phyloP scores from a whole-genome alignment of 1,140 invertebrate genomes.

The Ceratitis capitata region DNA sequence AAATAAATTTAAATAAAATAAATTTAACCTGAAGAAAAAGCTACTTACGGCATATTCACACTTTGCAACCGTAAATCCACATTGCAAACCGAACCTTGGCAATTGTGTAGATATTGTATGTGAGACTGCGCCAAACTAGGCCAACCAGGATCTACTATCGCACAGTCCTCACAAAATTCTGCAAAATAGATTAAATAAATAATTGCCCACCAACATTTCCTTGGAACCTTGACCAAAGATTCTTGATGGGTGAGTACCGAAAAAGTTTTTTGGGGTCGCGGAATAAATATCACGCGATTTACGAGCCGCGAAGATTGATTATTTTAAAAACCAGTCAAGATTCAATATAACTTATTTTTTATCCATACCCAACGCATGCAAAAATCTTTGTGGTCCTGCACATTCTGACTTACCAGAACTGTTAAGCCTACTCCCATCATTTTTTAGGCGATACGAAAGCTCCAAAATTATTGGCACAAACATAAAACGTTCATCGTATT shows the following conservation, averaged over 20 bases:
- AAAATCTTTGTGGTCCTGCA: too few relatives aligned
- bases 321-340: too few relatives aligned
- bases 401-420: neutral
- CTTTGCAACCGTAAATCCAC: neutral
- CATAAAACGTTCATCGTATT: slow-evolving; percentile 44
- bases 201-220: too few relatives aligned
- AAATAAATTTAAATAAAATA: neutral
- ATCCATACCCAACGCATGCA: too few relatives aligned
- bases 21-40: too few relatives aligned
- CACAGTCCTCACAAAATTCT: slow-evolving; percentile 45
- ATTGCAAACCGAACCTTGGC: neutral
- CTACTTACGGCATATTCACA: neutral
- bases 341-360: too few relatives aligned
- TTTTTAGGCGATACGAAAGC: slow-evolving; percentile 45
- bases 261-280: too few relatives aligned
- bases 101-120: neutral
- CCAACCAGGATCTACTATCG: slow-evolving; percentile 40
- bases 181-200: slow-evolving; percentile 25
- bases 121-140: slow-evolving; percentile 39
- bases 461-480: slow-evolving; percentile 51
- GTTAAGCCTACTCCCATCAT: neutral
- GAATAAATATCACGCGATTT: too few relatives aligned
- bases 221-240: too few relatives aligned
- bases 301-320: too few relatives aligned
- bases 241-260: too few relatives aligned